Base-by-base conservation (phyloP, 2,113 vertebrate genomes). In the Oryctolagus cuniculus region DNA sequence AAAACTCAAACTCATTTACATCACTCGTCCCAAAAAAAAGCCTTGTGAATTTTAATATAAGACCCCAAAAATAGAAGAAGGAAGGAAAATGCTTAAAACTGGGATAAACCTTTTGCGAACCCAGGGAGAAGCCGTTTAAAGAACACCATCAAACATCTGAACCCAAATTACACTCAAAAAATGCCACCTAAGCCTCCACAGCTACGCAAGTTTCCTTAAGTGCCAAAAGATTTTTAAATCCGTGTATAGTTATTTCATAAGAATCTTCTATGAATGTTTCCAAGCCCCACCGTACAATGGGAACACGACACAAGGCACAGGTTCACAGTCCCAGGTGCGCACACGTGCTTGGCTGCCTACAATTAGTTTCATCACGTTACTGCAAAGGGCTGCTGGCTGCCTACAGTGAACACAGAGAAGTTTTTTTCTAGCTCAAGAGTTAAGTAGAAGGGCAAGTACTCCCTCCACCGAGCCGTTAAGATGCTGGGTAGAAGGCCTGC, bases 81-180 rank as follows among this genome's bases (percentile, higher is more conserved):
- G 81, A 61, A 31, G 75, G 19, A 80, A 80, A 53, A 78, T 61
- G 6, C 84, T 4, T 69, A 87, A 79, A 95, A 75, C 27, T n/a
- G 10, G 49, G 29, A 94, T 91, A 89, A 89, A 92, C 10, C 75
- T 4, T 72, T 73, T 95, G 49, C 69, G 66, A 96, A 92, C 17
- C 34, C 25, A 88, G n/a, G 79, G 9, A 72, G 6, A 75, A 82
- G 36, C 53, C 69, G 63, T 86, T 92, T 86, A 85, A 85, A 66
- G 24, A 92, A 82, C 86, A 79, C 1, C 29, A 19, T 72, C 75
- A 87, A 90, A 80, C 17, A 75, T 72, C 10, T 77, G 61, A 94
- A 55, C 22, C 15, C 81, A 72, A 92, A 80, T 94, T 72, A 88
- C 51, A 82, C 27, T 88, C 36, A 90, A 53, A 38, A 73, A 88